These are phyloP conservation scores for Stegana nigrithorax DNA, from an alignment of 2,888 invertebrate genomes.

Conservation along the genomic window DNA sequence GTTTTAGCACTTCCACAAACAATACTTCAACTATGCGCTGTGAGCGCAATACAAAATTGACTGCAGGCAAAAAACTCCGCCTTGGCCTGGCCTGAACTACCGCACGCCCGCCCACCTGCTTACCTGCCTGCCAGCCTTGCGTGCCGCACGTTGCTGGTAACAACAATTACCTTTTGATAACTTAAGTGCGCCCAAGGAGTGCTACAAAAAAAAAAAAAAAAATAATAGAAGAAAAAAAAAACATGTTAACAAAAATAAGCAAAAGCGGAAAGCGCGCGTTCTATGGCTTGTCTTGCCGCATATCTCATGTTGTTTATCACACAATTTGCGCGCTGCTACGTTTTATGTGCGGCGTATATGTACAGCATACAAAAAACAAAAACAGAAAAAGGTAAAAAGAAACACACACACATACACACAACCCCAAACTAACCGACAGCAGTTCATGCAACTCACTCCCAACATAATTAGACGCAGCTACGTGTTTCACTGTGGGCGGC, in stretches of 20 bases:
- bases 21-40: neutral
- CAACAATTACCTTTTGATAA: slow-evolving; percentile 19
- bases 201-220: too few species aligned
- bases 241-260: too few species aligned
- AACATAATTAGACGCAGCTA: slow-evolving; percentile 7
- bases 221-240: too few species aligned
- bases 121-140: too few species aligned
- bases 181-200: slow-evolving; percentile 15
- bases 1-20: slow-evolving; percentile 11
- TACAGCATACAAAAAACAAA: too few species aligned
- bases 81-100: neutral
- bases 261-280: too few species aligned
- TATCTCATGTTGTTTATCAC: slow-evolving; percentile 18
- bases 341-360: slow-evolving; percentile 10
- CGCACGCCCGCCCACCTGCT: neutral
- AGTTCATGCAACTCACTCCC: neutral
- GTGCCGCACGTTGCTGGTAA: neutral
- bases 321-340: slow-evolving; percentile 10
- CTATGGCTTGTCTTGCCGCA: neutral
- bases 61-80: neutral
- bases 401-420: too few species aligned
- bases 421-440: neutral
- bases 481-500: neutral
- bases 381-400: too few species aligned
- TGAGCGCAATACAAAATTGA: neutral